These are phyloP conservation scores for Agrilus biguttatus DNA, from an alignment of 2,888 invertebrate species.

Conservation along the genomic window DNA sequence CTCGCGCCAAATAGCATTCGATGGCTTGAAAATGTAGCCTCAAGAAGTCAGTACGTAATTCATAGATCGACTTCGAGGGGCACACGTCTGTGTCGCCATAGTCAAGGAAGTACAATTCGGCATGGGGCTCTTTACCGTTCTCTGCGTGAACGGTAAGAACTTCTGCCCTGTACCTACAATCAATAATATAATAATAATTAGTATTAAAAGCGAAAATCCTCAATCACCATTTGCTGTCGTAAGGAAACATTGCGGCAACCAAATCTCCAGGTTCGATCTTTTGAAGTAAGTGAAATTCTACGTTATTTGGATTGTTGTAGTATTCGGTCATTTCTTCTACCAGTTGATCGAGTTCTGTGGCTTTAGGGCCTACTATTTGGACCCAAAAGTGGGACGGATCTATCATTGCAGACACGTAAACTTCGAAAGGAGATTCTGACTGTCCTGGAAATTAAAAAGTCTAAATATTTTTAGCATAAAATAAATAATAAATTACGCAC, in stretches of 20 bases:
- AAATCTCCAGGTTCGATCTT: constrained; percentile 58
- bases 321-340: constrained; percentile 73
- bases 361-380: constrained; percentile 60
- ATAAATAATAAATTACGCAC: constrained; percentile 9
- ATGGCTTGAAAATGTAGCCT: constrained; percentile 69
- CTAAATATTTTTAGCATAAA: neutral
- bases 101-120: constrained; percentile 70
- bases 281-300: constrained; percentile 37
- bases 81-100: constrained; percentile 73
- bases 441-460: constrained; percentile 16
- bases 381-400: constrained; percentile 75
- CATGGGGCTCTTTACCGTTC: constrained; percentile 42
- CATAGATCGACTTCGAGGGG: constrained; percentile 48
- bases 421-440: constrained; percentile 54
- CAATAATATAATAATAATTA: neutral
- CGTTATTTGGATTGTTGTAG: constrained; percentile 51
- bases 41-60: constrained; percentile 61
- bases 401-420: constrained; percentile 75
- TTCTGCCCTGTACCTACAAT: constrained; percentile 36
- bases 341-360: constrained; percentile 62
- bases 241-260: constrained; percentile 71
- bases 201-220: neutral
- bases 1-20: constrained; percentile 68
- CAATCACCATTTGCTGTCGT: constrained; percentile 66
- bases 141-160: constrained; percentile 50